phyloP scores from a whole-genome alignment of 2,113 vertebrate species.

The Pyxicephalus adspersus region DNA sequence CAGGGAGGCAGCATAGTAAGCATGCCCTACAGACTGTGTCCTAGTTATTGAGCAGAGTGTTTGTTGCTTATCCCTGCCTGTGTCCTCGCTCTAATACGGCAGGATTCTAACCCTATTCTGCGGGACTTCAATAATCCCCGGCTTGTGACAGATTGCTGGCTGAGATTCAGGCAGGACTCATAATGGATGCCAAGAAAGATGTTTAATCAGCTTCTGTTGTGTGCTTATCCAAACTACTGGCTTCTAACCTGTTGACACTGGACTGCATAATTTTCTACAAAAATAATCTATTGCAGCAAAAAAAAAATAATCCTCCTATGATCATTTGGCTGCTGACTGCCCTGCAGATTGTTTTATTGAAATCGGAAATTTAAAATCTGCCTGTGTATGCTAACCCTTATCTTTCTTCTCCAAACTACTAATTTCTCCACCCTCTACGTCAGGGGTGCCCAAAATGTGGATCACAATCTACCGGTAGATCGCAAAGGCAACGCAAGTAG shows the following conservation, averaged over 20 bases:
- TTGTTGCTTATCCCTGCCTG: slow-evolving; percentile 29
- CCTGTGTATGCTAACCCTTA: too few relatives aligned
- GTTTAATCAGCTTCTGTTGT: slow-evolving; percentile 49
- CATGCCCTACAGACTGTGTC: slow-evolving; percentile 26
- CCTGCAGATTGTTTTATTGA: too few relatives aligned
- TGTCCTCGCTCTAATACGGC: slow-evolving; percentile 24
- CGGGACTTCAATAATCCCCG: slow-evolving; percentile 31
- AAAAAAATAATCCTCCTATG: too few relatives aligned
- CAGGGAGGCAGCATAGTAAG: neutral
- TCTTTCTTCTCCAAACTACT: too few relatives aligned
- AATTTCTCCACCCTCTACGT: too few relatives aligned
- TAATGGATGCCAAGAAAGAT: slow-evolving; percentile 35
- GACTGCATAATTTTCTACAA: neutral
- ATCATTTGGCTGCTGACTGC: too few relatives aligned
- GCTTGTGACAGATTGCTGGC: slow-evolving; percentile 48
- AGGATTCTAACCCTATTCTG: slow-evolving; percentile 32
- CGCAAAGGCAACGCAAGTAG: too few relatives aligned
- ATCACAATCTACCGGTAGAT: too few relatives aligned
- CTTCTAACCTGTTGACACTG: slow-evolving; percentile 19
- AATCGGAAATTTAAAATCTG: too few relatives aligned
- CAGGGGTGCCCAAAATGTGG: too few relatives aligned
- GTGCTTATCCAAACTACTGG: slow-evolving; percentile 39
- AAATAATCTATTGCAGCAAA: too few relatives aligned
- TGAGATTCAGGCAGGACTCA: slow-evolving; percentile 33
- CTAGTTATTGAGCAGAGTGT: slow-evolving; percentile 29